phyloP scores from a whole-genome alignment of 2,113 vertebrate species.

The Protobothrops mucrosquamatus region DNA sequence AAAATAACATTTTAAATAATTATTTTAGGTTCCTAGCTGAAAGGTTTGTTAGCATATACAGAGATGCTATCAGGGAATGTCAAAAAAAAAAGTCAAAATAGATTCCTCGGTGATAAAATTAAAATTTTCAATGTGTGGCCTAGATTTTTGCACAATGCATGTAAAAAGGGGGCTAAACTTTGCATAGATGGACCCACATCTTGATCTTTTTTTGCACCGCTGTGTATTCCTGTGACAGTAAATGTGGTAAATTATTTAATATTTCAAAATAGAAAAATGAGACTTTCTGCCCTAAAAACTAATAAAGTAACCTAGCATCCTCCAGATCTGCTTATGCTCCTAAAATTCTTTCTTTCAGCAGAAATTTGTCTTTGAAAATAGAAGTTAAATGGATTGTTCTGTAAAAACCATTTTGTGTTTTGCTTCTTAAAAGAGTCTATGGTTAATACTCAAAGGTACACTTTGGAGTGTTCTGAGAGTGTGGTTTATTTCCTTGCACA shows the following conservation, averaged over 20 bases:
- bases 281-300: not conserved
- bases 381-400: not conserved
- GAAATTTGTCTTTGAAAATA: not conserved
- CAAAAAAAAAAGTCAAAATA: not conserved
- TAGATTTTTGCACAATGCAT: not conserved
- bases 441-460: not conserved
- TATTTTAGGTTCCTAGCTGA: not conserved
- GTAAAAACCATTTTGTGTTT: too few species aligned
- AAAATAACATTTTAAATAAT: not conserved
- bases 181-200: not conserved
- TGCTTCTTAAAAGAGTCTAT: not conserved
- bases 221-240: not conserved
- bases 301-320: not conserved
- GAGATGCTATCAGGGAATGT: not conserved
- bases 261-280: not conserved
- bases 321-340: not conserved
- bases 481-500: conserved; percentile 34
- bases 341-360: too few species aligned
- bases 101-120: not conserved
- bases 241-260: not conserved
- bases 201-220: not conserved
- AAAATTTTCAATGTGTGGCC: not conserved
- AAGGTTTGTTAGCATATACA: not conserved
- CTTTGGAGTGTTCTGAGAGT: conserved; percentile 33
- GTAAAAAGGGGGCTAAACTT: not conserved